Evolutionary conservation across 2,797 vertebrate species (phyloP), one percentile per base, ranked within the genome.

Genomic region (Oreortyx pictus): DNA sequence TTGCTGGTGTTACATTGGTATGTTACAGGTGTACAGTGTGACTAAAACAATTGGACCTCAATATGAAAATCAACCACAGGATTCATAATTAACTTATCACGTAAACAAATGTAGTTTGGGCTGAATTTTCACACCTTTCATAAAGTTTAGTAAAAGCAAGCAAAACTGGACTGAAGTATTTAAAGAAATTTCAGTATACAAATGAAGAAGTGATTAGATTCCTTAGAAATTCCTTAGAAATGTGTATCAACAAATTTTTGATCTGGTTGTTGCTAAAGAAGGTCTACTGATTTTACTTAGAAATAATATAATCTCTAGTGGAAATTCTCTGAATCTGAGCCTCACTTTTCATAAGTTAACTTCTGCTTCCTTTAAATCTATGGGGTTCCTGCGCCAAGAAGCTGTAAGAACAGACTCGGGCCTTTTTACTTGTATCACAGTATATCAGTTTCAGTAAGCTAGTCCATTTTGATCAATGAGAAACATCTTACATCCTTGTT

Each of bases 41-140:
- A 33, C 44, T 73, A 37, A 60, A 67, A 54, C 31, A 37, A 6
- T 14, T 70, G 22, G 31, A 43, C 9, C 43, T 90, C 11, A 52
- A 0, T 78, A 54, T 49, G 27, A 47, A 71, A 80, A 35, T 1
- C 8, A 41, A 14, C 6, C 24, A 5, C 3, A 7, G 7, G 37
- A 11, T 50, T 65, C 3, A 14, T 35, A 59, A 35, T 67, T 22
- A 9, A n/a, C 33, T 33, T 49, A 12, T 77, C 57, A 18, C 16
- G 14, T 22, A 61, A 35, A 61, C 57, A 44, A 6, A 4, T 35
- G 35, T 0, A 1, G 18, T 81, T 61, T 5, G 8, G 24, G 39
- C 43, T 61, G 35, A 5, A 7, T 73, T 70, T 11, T 24, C 4
- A 1, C 17, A 31, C 4, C 5, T 73, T 66, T 41, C 22, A 4